Evolutionary conservation across 2,113 vertebrate species (phyloP), one percentile per base, ranked within the genome.

Genomic region (Pseudonaja textilis): DNA sequence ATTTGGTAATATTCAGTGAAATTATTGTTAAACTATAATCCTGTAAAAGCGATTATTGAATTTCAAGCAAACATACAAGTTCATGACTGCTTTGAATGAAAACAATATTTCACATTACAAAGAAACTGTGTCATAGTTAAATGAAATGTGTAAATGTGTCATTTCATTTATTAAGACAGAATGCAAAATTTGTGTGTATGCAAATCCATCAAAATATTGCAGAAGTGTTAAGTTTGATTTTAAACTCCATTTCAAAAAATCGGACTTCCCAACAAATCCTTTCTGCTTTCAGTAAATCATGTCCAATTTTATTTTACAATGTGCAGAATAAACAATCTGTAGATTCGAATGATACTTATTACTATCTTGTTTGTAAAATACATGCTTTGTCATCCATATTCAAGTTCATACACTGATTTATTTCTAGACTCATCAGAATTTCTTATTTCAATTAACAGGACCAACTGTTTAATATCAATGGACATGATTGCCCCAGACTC

Each of bases 381-480:
- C 10, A 69, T 7, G 85, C 90, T 81, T 25, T 93, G 16, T 34
- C 20, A 47, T 91, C 90, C 89, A 93, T 54, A 69, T 45, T 64
- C 18, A 54, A 87, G 56, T 45, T 1, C 11, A 42, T 29, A 50
- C 5, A 81, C 69, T 6, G 45, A 42, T 85, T 91, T 88, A 87
- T 89, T 92, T 92, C 93, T 74, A 55, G 92, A 92, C 85, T 87
- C 29, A 95, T 61, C 39, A 92, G 34, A 96, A 94, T 92, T 93
- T 93, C 94, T 55, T 93, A 95, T 92, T 94, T 94, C 93, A 96
- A 96, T 25, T 89, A 93, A 81, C 47, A 95, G 90, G 91, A 74
- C 88, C 93, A 96, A 97, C 94, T 97, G 94, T 96, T 97, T 97
- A 97, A 96, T 97, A 94, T 97, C 96, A 97, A 96, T 96, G 97